Evolutionary conservation across 2,888 invertebrate genomes (phyloP).

Genomic region (Rhingia campestris): DNA sequence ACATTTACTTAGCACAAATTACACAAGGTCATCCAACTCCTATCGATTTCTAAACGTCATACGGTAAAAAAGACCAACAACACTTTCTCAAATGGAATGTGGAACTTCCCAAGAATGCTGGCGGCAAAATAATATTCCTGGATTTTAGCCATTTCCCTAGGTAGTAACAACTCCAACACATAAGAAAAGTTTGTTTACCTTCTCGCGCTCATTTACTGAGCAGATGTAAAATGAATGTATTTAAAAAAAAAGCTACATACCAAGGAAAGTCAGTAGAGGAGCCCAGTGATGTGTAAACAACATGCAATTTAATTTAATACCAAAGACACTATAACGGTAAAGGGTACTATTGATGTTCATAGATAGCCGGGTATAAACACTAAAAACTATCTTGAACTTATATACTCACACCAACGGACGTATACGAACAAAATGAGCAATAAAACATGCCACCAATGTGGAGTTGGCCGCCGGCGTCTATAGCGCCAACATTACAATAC

Average conservation of each 20-base stretch:
- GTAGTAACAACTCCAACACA: background rate
- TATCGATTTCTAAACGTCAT: background rate
- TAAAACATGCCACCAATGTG: constrained; percentile 52
- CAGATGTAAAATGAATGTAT: background rate
- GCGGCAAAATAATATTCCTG: constrained; percentile 2
- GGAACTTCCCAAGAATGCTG: background rate
- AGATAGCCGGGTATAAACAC: background rate
- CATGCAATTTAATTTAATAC: constrained; percentile 8
- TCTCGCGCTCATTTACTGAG: background rate
- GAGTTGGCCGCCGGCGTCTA: constrained; percentile 47
- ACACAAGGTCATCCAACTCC: background rate
- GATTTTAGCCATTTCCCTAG: background rate
- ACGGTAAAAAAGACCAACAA: background rate
- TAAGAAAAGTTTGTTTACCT: background rate
- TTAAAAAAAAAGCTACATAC: background rate
- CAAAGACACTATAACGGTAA: constrained; percentile 6
- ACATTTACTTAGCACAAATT: background rate
- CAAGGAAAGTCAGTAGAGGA: background rate
- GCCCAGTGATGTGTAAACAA: background rate
- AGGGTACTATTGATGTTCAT: constrained; percentile 21
- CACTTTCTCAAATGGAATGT: background rate
- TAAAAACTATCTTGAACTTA: background rate
- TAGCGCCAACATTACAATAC: constrained; percentile 44
- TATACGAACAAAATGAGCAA: constrained; percentile 47
- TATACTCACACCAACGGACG: background rate